Base-by-base conservation (phyloP, 2,113 vertebrate species). In the Cebidichthys violaceus region DNA sequence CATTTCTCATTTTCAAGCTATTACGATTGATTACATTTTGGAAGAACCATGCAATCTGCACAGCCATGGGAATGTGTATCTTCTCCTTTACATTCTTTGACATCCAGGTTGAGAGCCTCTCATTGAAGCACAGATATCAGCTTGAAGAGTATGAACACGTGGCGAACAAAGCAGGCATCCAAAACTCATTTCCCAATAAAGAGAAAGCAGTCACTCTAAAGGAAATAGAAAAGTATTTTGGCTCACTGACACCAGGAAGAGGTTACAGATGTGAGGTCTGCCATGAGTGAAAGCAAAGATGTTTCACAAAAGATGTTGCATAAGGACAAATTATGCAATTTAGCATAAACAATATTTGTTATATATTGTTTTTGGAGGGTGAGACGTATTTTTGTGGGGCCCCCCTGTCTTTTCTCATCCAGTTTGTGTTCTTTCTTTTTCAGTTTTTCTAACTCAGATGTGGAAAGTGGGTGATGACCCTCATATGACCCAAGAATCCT, bases 241-340 rank as follows among this genome's bases (percentile, higher is more conserved):
- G 61, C 62, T 43, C 2, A 59, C 9, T 3, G 27, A 50, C 47
- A 37, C 22, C 80, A n/a, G 83, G 81, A 78, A 81, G 59, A 69
- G 47, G 31, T 33, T 67, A 72, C 85, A 87, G 83, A 88, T 85
- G 87, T 81, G 68, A 70, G 1, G 7, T 9, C 39, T 47, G 61
- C 9, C 41, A 29, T 68, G 65, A 33, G 41, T 52, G 43, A 47
- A 22, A 3, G 33, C 54, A 55, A 50, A 75, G 4, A 71, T 45
- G 27, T 37, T 52, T 14, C 39, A 31, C 13, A n/a, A 29, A 70
- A 43, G 43, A 68, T 37, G 27, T 35, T 60, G 15, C 11, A 8
- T 6, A 3, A 65, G 3, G 31, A 70, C 22, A 31, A 11, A 52
- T 39, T 29, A 0, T 70, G 7, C 62, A 4, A 24, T 52, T 52